Evolutionary conservation across 2,113 vertebrate species (phyloP), one percentile per base, ranked within the genome.

Genomic region (Notothenia coriiceps): DNA sequence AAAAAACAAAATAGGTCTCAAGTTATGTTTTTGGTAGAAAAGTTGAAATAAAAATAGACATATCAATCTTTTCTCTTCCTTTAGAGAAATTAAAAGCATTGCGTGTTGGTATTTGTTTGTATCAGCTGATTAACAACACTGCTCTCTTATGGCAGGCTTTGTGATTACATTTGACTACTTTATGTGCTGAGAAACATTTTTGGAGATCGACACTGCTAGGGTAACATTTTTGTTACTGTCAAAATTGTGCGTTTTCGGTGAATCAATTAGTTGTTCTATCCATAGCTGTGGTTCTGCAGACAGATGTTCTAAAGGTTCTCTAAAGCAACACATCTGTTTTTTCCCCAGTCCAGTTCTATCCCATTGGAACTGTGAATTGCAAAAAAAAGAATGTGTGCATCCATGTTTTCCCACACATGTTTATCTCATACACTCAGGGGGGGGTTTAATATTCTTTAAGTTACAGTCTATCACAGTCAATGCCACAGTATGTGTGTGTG

Each of bases 371-470:
- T 10, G 2, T 59, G 56, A 59, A n/a, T 13, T 40, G 35, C 35
- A 40, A 7, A 7, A 40, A 40, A 40, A 40, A 40, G 1, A 40
- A 40, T 29, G 29, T 29, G 29, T 29, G 29, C 12, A 43, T 63
- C 13, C 18, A 15, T 17, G 25, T 50, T 10, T 11, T 44, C 18
- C 29, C 3, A 18, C 52, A 12, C n/a, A 7, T 59, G 49, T 55
- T 49, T 25, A 65, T 74, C 29, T 66, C 35, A 10, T 29, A 8
- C 29, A 60, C 46, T 51, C 12, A 11, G 22, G 17, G 7, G 17
- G 12, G 12, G 65, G 60, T 76, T 60, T 76, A 43, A 80, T 76
- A 68, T 43, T 47, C 66, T 65, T 18, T 52, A 60, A 60, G 44
- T 20, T 17, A 29, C 63, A 35, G 70, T 50, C 35, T 12, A 60